phyloP scores from a whole-genome alignment of 2,113 vertebrate genomes.

The Neofelis nebulosa region DNA sequence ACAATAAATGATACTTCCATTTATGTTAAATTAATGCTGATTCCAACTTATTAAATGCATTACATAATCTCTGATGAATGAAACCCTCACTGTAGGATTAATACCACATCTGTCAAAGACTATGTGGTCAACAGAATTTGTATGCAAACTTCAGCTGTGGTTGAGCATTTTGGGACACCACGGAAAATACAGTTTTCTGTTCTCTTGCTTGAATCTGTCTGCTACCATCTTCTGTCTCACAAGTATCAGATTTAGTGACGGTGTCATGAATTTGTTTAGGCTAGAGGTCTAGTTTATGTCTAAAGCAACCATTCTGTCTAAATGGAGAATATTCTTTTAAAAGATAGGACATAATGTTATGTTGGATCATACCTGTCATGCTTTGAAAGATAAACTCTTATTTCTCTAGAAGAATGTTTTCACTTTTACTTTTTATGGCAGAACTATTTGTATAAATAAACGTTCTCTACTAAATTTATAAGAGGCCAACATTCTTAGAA shows the following conservation, averaged over 20 bases:
- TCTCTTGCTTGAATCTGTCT: not conserved
- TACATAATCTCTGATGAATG: not conserved
- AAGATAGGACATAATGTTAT: not conserved
- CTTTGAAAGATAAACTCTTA: not conserved
- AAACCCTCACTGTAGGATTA: not conserved
- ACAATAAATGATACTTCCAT: not conserved
- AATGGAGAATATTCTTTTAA: not conserved
- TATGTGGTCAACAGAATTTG: not conserved
- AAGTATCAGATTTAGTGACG: not conserved
- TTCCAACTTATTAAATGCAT: not conserved
- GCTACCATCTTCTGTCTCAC: not conserved
- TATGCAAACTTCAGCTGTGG: not conserved
- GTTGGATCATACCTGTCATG: not conserved
- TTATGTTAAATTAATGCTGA: not conserved
- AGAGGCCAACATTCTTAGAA: not conserved
- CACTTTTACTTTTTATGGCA: constrained; percentile 50
- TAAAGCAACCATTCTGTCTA: not conserved
- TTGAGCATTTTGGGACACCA: not conserved
- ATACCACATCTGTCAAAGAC: not conserved
- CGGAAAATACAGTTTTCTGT: not conserved
- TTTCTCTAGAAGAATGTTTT: not conserved
- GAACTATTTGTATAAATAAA: constrained; percentile 16
- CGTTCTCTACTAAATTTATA: not conserved
- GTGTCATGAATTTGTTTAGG: not conserved
- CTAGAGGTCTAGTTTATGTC: not conserved